Conservation (phyloP, 2,113 vertebrate genomes). For the Microcebus jonahi region DNA sequence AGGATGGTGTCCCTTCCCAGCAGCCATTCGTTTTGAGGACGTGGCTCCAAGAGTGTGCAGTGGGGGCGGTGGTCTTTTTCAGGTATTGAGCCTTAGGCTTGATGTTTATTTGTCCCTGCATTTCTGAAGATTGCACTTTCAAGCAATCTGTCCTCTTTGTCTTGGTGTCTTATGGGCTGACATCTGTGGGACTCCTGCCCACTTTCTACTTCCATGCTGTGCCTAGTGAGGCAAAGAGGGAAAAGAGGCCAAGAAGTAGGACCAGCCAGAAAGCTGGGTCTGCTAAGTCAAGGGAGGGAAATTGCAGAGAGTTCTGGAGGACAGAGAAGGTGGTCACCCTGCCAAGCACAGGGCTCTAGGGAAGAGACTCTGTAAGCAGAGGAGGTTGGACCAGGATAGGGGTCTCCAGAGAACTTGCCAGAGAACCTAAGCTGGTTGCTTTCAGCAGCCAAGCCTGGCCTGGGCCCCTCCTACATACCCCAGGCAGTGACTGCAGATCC, state of each 20-base stretch:
- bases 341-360: background rate
- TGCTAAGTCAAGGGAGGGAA: background rate
- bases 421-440: background rate
- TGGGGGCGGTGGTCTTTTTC: background rate
- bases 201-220: background rate
- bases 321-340: background rate
- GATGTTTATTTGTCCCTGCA: background rate
- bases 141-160: constrained; percentile 13
- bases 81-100: background rate
- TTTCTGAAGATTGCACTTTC: background rate
- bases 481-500: background rate
- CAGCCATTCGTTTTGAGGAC: background rate
- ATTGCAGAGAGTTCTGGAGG: background rate
- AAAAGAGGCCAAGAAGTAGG: background rate
- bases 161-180: background rate
- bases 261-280: background rate
- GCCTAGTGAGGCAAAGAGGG: background rate
- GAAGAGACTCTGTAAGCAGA: background rate
- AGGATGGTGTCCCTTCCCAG: background rate
- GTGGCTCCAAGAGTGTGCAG: background rate
- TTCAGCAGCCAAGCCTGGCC: background rate
- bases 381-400: too few species aligned
- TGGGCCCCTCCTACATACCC: too few species aligned
- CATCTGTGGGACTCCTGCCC: background rate
- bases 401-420: background rate